phyloP scores from a whole-genome alignment of 2,888 invertebrate species.

The Chrysina gloriosa region DNA sequence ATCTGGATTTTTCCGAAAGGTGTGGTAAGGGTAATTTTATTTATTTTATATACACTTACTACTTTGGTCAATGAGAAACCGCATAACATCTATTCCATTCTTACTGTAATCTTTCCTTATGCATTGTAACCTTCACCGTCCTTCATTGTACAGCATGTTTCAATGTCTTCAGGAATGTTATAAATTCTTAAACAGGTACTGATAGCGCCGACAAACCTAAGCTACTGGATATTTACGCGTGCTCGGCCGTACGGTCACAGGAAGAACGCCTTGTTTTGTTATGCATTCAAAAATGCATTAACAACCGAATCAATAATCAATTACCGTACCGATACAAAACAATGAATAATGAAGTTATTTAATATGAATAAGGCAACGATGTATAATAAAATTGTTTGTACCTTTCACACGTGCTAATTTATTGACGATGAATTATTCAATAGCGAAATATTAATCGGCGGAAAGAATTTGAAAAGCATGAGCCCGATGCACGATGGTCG shows the following conservation, averaged over 20 bases:
- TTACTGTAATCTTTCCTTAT: too few species aligned
- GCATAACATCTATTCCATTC: too few species aligned
- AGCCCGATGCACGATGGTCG: background rate
- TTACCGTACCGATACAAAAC: conserved; percentile 25
- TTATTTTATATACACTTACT: too few species aligned
- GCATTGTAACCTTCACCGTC: too few species aligned
- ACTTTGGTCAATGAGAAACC: too few species aligned
- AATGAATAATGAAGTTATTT: conserved; percentile 33
- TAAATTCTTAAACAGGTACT: background rate
- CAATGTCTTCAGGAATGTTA: too few species aligned
- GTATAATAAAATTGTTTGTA: conserved; percentile 34
- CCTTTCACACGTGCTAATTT: conserved; percentile 31
- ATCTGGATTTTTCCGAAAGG: too few species aligned
- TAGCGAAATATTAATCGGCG: conserved; percentile 25
- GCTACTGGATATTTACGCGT: conserved; percentile 4
- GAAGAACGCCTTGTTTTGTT: conserved; percentile 26
- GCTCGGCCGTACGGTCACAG: background rate
- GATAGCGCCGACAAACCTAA: background rate
- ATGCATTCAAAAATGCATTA: conserved; percentile 36
- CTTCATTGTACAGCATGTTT: too few species aligned
- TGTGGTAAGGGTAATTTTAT: too few species aligned
- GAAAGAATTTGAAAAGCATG: conserved; percentile 14
- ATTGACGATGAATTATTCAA: conserved; percentile 26
- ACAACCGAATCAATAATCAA: conserved; percentile 34
- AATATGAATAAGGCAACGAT: conserved; percentile 29